Percentiles rank a stretch among this genome's conserved stretches.
Evolutionary conservation across 1,140 invertebrate species (phyloP).

Genomic region (Drosophila ananassae): DNA sequence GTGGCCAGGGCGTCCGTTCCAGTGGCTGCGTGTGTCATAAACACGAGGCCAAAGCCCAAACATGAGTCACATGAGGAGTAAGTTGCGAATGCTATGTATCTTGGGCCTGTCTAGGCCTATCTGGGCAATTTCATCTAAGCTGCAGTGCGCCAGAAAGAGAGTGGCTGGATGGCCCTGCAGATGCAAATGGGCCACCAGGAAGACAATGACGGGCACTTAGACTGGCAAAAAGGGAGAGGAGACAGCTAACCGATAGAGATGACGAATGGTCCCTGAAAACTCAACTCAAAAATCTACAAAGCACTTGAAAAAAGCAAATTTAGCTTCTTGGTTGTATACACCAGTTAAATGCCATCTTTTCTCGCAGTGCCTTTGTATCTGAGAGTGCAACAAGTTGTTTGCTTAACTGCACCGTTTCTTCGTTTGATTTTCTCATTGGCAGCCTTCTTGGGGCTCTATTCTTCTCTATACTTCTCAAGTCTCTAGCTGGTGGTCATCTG

Average conservation of each 20-base stretch:
- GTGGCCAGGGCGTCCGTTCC: slow-evolving; percentile 19
- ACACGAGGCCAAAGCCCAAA: slow-evolving; percentile 27
- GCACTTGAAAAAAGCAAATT: neutral
- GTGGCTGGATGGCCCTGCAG: slow-evolving; percentile 6
- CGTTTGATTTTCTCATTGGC: slow-evolving; percentile 62
- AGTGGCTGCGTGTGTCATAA: slow-evolving; percentile 43
- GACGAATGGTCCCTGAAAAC: slow-evolving; percentile 4
- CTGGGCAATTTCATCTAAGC: slow-evolving; percentile 67
- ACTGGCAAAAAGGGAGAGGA: neutral
- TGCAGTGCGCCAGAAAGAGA: slow-evolving; percentile 55
- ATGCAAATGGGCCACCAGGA: slow-evolving; percentile 55
- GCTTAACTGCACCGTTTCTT: slow-evolving; percentile 22
- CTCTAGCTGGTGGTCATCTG: neutral
- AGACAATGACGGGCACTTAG: slow-evolving; percentile 48
- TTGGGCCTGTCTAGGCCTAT: slow-evolving; percentile 46
- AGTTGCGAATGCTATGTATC: slow-evolving; percentile 29
- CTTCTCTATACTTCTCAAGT: neutral
- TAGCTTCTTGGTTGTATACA: no score
- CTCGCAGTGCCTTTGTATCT: neutral
- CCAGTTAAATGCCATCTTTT: no score
- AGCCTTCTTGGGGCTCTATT: slow-evolving; percentile 1
- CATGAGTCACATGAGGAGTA: slow-evolving; percentile 41
- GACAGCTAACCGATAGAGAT: slow-evolving; percentile 4
- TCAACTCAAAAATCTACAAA: neutral
- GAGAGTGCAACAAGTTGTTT: slow-evolving; percentile 53